Conservation (phyloP, 1,140 invertebrate species). For the Globodera rostochiensis region DNA sequence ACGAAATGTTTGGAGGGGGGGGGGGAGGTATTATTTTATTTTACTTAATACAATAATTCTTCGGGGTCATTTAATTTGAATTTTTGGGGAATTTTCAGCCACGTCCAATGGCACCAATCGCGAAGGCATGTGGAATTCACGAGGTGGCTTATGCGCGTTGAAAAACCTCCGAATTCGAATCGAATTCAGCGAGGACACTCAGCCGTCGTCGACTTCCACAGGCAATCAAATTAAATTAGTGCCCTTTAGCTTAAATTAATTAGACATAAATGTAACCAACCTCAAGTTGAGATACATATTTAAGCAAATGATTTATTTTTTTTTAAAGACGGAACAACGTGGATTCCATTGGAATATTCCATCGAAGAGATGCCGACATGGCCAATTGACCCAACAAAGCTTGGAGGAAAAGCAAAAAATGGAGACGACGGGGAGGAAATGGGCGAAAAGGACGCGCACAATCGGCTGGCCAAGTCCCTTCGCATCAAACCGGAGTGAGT, state of each 20-base stretch:
- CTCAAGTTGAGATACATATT: no score
- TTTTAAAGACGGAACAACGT: background rate
- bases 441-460: background rate
- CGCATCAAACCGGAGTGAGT: slow-evolving; percentile 8
- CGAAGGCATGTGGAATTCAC: background rate
- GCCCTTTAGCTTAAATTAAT: no score
- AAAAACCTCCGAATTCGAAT: background rate
- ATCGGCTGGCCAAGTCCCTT: background rate
- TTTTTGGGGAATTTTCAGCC: background rate
- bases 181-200: background rate
- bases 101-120: slow-evolving; percentile 3
- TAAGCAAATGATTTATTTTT: background rate
- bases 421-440: background rate
- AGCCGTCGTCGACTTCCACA: background rate
- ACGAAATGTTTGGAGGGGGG: no score
- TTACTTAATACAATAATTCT: no score
- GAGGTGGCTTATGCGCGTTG: background rate
- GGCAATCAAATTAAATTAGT: background rate
- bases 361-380: slow-evolving; percentile 6
- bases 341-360: slow-evolving; percentile 6
- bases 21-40: no score
- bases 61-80: no score
- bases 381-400: background rate
- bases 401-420: background rate
- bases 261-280: no score